These are phyloP conservation scores for Eidolon helvum DNA, from an alignment of 2,113 vertebrate genomes.

Conservation along the genomic window DNA sequence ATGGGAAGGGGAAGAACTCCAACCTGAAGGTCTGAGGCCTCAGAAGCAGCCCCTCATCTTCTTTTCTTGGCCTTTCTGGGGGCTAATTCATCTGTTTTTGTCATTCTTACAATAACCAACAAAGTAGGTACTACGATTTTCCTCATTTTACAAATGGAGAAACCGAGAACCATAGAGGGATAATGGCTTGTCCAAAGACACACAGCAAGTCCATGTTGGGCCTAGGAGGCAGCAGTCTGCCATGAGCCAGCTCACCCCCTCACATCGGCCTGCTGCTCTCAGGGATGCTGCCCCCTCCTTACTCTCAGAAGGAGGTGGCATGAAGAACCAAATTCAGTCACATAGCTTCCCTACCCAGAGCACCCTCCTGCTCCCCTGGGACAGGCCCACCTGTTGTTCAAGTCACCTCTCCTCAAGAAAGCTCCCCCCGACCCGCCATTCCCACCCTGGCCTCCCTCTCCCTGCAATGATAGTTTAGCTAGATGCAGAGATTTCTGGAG, in stretches of 20 bases:
- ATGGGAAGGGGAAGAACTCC: fast-evolving
- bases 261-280: neutral
- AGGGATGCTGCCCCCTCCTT: neutral
- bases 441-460: neutral
- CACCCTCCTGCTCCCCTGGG: neutral
- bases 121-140: neutral
- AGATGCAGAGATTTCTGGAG: neutral
- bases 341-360: neutral
- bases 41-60: neutral
- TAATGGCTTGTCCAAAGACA: neutral
- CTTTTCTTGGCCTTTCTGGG: neutral
- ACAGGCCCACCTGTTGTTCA: neutral
- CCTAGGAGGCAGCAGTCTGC: neutral
- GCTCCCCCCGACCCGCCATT: neutral
- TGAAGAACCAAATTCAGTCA: neutral
- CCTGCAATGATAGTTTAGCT: neutral
- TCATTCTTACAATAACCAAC: neutral
- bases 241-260: fast-evolving
- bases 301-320: neutral
- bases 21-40: neutral
- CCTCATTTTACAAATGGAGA: neutral
- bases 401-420: neutral
- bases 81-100: neutral
- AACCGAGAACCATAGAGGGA: neutral
- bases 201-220: fast-evolving